These are phyloP conservation scores for Liasis olivaceus DNA, from an alignment of 2,797 vertebrate genomes.

Conservation along the genomic window DNA sequence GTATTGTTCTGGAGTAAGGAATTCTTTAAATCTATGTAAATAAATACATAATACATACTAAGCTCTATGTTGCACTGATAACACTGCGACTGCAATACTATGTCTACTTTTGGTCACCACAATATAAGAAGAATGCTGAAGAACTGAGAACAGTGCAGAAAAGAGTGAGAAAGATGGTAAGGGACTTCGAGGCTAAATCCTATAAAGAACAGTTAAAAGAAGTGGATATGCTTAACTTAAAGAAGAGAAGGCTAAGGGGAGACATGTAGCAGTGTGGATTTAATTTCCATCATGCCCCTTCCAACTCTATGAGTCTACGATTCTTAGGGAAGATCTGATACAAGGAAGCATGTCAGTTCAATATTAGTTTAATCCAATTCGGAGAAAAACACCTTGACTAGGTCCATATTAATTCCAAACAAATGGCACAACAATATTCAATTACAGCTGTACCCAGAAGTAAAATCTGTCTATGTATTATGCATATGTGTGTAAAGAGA, in stretches of 20 bases:
- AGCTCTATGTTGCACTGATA: neutral
- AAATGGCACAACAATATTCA: neutral
- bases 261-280: neutral
- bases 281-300: neutral
- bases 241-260: neutral
- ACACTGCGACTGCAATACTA: neutral
- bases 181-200: neutral
- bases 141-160: neutral
- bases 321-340: neutral
- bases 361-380: neutral
- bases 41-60: neutral
- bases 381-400: neutral
- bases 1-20: neutral
- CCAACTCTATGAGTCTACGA: neutral
- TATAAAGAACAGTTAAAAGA: neutral
- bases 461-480: neutral
- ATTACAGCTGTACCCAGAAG: neutral
- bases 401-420: neutral
- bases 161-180: neutral
- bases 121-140: neutral
- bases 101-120: neutral
- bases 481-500: neutral
- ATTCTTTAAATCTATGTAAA: neutral
- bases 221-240: neutral
- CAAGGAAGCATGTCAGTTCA: neutral